These are phyloP conservation scores for Adelges cooleyi DNA, from an alignment of 1,140 invertebrate genomes.

Conservation along the genomic window DNA sequence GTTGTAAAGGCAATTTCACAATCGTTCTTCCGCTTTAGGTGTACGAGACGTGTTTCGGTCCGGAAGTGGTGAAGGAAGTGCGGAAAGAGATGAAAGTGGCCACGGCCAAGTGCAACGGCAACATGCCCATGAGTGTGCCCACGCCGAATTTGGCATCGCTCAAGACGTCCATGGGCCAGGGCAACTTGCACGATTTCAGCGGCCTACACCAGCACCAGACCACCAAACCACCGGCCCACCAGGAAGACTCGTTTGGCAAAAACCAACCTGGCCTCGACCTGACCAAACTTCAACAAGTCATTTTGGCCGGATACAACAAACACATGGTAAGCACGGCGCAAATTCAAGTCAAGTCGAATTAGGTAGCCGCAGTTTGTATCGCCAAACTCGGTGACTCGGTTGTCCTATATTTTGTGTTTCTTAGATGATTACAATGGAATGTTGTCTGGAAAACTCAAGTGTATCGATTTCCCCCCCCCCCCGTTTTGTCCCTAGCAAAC, in stretches of 20 bases:
- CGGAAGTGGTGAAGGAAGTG: conserved; percentile 51
- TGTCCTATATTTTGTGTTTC: too few species aligned
- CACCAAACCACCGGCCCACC: not conserved
- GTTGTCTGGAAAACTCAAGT: too few species aligned
- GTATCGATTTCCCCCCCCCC: too few species aligned
- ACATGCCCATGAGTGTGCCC: conserved; percentile 34
- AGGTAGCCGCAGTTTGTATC: too few species aligned
- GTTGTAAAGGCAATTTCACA: too few species aligned
- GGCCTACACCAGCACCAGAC: conserved; percentile 32
- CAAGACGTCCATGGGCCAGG: not conserved
- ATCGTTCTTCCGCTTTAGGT: too few species aligned
- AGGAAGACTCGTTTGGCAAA: not conserved
- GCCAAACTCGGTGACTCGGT: too few species aligned
- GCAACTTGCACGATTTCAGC: not conserved
- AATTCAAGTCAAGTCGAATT: too few species aligned
- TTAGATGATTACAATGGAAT: too few species aligned
- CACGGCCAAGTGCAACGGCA: conserved; percentile 46
- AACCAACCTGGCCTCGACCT: conserved; percentile 37
- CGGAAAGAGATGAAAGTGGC: conserved; percentile 53
- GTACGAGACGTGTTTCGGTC: conserved; percentile 54
- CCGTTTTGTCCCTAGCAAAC: too few species aligned
- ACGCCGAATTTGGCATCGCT: conserved; percentile 31
- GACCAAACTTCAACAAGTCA: conserved; percentile 43
- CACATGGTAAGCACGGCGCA: conserved; percentile 29
- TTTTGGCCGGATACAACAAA: conserved; percentile 37